phyloP scores from a whole-genome alignment of 2,888 invertebrate genomes.

The Nipponacmea schrenckii region DNA sequence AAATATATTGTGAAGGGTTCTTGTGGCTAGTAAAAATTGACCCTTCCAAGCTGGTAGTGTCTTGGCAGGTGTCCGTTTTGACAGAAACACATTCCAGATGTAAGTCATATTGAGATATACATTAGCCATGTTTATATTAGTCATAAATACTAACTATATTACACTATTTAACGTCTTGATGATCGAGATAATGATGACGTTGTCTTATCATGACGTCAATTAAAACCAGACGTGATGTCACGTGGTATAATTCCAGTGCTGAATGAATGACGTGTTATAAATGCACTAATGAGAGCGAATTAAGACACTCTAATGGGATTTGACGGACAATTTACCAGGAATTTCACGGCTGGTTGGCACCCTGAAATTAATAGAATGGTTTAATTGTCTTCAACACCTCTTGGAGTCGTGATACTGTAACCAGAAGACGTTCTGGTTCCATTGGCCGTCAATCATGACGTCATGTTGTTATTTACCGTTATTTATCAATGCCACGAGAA shows the following conservation, averaged over 20 bases:
- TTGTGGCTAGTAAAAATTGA: too few relatives aligned
- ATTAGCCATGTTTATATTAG: too few relatives aligned
- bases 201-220: background rate
- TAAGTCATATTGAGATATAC: too few relatives aligned
- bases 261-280: background rate
- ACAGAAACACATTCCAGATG: constrained; percentile 5
- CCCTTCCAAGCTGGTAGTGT: too few relatives aligned
- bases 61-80: background rate
- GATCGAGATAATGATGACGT: constrained; percentile 5
- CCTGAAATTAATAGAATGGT: too few relatives aligned
- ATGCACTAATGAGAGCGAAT: background rate
- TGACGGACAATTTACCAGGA: constrained; percentile 6
- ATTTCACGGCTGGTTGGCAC: background rate
- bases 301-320: background rate
- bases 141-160: too few relatives aligned
- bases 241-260: background rate
- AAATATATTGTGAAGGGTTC: too few relatives aligned
- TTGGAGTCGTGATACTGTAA: too few relatives aligned
- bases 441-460: too few relatives aligned
- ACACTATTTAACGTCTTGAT: background rate
- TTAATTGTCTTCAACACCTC: too few relatives aligned
- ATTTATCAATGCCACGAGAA: background rate
- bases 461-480: background rate
- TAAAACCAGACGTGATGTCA: background rate
- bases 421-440: too few relatives aligned